phyloP scores from a whole-genome alignment of 2,888 invertebrate genomes.

The Habrosyne pyritoides region DNA sequence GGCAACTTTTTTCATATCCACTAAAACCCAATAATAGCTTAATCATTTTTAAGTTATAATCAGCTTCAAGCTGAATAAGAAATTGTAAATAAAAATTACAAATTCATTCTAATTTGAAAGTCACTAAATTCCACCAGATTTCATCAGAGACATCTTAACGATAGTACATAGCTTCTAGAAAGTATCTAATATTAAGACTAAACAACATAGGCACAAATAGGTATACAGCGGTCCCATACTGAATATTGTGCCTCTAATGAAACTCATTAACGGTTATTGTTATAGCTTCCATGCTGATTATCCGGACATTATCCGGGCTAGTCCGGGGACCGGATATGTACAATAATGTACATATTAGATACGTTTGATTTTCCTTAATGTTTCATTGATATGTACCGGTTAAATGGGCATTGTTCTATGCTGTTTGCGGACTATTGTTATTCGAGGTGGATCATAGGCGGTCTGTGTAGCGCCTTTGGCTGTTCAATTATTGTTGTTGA shows the following conservation, averaged over 20 bases:
- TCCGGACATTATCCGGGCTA: slow-evolving; percentile 33
- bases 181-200: not conserved
- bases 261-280: slow-evolving; percentile 52
- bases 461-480: not conserved
- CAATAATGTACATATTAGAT: slow-evolving; percentile 17
- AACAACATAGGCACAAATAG: slow-evolving; percentile 19
- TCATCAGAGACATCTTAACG: too few relatives aligned
- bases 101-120: too few relatives aligned
- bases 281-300: slow-evolving; percentile 45
- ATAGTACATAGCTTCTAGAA: too few relatives aligned
- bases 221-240: slow-evolving; percentile 24
- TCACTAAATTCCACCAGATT: too few relatives aligned
- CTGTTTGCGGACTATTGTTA: not conserved
- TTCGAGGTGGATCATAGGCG: not conserved
- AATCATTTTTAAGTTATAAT: too few relatives aligned
- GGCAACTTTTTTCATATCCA: too few relatives aligned
- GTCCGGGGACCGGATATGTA: slow-evolving; percentile 24
- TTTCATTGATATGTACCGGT: slow-evolving; percentile 15
- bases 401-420: slow-evolving; percentile 12
- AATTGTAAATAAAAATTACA: too few relatives aligned
- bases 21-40: too few relatives aligned
- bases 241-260: slow-evolving; percentile 41
- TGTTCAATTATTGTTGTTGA: not conserved
- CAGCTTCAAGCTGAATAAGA: too few relatives aligned
- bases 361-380: slow-evolving; percentile 26